Evolutionary conservation across 2,888 invertebrate genomes (phyloP).

Genomic region (Oxytorus armatus): DNA sequence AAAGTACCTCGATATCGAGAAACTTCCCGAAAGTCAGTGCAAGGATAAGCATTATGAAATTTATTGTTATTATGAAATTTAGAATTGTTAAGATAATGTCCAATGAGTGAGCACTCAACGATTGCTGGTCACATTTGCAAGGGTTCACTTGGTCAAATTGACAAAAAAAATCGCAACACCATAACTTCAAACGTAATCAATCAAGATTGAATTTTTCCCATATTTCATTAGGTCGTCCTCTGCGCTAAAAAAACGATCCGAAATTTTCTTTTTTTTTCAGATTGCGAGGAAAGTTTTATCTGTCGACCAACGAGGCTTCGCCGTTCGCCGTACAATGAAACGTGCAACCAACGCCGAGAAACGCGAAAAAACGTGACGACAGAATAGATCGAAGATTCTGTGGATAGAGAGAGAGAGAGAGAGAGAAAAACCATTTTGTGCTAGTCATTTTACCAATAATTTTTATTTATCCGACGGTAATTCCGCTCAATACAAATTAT

Average conservation of each 20-base stretch:
- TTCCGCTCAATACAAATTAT: conserved; percentile 42
- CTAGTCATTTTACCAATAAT: conserved; percentile 79
- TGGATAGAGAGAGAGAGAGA: conserved; percentile 5
- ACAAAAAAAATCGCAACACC: neutral
- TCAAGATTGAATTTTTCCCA: too few relatives aligned
- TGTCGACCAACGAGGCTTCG: conserved; percentile 77
- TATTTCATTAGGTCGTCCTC: too few relatives aligned
- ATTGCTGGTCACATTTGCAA: too few relatives aligned
- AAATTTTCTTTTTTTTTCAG: conserved; percentile 59
- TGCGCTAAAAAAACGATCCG: neutral
- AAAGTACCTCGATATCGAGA: too few relatives aligned
- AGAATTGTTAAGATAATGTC: too few relatives aligned
- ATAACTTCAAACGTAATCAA: too few relatives aligned
- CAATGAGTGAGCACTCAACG: too few relatives aligned
- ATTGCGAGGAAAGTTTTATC: conserved; percentile 78
- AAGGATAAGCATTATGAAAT: too few relatives aligned
- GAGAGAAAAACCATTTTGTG: conserved; percentile 70
- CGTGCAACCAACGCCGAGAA: conserved; percentile 11
- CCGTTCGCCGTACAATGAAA: conserved; percentile 76
- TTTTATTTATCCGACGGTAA: conserved; percentile 64
- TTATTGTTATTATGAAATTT: too few relatives aligned
- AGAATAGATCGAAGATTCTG: neutral
- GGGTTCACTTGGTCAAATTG: too few relatives aligned
- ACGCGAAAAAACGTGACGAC: conserved; percentile 1
- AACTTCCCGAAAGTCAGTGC: too few relatives aligned